Evolutionary conservation across 2,888 invertebrate genomes (phyloP), one percentile per base, ranked within the genome.

Genomic region (Ptychoptera contaminata): DNA sequence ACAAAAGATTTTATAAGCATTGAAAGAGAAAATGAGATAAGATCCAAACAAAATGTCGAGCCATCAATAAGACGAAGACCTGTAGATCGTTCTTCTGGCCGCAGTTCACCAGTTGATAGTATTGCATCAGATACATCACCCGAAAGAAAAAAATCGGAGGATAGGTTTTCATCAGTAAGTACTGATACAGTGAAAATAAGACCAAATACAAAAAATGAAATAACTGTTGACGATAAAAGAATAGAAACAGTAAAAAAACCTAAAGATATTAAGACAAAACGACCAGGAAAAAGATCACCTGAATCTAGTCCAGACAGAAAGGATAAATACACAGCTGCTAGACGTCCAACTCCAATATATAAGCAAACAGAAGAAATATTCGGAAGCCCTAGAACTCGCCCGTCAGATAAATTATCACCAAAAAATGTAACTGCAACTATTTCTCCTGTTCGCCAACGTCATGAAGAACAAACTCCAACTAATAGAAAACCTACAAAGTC

Each of bases 241-340:
- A 2, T 4, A n/a, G 31, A 43, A 23, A 35, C 35, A 11, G 16
- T 16, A n/a, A 16, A 37, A 11, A 32, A 14, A 16, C 29, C 34
- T 15, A 29, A 3, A 1, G 42, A 42, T 41, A 41, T 16, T 8
- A 9, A 3, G 2, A 32, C 9, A 3, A 49, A 51, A 48, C 44
- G 53, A 7, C 41, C 50, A 9, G 48, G 45, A 8, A 44, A 48
- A 43, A 44, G 49, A 23, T 50, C 53, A 35, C 52, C 54, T 8
- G 49, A 52, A 42, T 31, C 12, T 8, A 47, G 44, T 38, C 44
- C 45, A 40, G 42, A 41, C 37, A 48, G 44, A 34, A 15, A 42
- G 40, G 16, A 44, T 45, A 12, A 46, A 37, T 15, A 31, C 47
- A 16, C 39, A 16, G 9, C 40, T 30, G 23, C 31, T 11, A 34